phyloP scores from a whole-genome alignment of 2,113 vertebrate genomes.

The Sphaerodactylus townsendi region DNA sequence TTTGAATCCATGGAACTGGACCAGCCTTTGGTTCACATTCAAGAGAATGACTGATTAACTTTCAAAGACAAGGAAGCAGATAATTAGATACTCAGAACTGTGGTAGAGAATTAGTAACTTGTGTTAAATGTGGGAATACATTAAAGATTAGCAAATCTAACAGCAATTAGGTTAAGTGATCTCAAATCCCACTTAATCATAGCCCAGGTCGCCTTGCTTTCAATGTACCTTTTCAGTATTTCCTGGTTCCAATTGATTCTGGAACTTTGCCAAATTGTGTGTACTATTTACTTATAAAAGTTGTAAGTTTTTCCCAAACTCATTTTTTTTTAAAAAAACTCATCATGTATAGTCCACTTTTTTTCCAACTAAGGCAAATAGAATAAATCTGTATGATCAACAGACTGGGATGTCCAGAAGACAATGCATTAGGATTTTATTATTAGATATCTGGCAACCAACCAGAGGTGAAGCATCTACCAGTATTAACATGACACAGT shows the following conservation, averaged over 20 bases:
- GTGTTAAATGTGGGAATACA: not conserved
- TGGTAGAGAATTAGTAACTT: not conserved
- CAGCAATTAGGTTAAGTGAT: not conserved
- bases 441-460: no score
- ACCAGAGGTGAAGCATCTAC: no score
- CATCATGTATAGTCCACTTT: no score
- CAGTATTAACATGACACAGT: no score
- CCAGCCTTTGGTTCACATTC: not conserved
- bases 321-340: not conserved
- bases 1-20: not conserved
- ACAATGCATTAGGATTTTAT: no score
- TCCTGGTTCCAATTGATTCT: not conserved
- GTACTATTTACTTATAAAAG: not conserved
- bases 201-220: not conserved
- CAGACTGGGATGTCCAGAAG: no score
- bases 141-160: constrained; percentile 4
- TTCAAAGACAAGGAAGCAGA: not conserved
- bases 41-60: constrained; percentile 17
- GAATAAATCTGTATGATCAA: no score
- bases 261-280: not conserved
- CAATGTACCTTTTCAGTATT: not conserved
- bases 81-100: constrained; percentile 15
- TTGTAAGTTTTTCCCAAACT: constrained; percentile 14
- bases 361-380: no score
- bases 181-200: constrained; percentile 23